Conservation (phyloP, 2,113 vertebrate species). For the Caloenas nicobarica region DNA sequence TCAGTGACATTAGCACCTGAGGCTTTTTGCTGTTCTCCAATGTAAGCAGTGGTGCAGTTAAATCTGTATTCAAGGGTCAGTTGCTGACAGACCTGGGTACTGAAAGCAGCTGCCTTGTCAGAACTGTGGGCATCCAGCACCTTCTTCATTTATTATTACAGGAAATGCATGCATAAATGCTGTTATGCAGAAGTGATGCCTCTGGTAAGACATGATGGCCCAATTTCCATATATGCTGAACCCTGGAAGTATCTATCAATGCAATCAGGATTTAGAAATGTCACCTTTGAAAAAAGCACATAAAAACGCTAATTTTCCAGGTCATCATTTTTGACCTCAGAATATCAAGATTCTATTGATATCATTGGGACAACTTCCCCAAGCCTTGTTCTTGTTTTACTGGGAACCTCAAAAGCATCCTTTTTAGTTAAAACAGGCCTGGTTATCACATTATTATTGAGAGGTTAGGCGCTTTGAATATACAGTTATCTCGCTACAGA, state of each 20-base stretch:
- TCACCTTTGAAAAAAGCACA: not conserved
- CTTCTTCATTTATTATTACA: not conserved
- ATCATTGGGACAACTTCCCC: not conserved
- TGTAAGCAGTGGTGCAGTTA: not conserved
- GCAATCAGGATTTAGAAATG: not conserved
- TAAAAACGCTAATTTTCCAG: not conserved
- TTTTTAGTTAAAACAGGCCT: not conserved
- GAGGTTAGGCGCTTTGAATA: not conserved
- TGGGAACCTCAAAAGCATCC: not conserved
- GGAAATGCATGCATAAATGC: accelerated
- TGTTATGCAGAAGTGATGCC: not conserved
- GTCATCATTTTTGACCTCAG: not conserved
- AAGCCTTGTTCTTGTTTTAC: not conserved
- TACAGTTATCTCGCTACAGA: not conserved
- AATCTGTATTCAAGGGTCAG: not conserved
- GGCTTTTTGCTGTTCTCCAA: not conserved
- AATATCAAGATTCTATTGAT: not conserved
- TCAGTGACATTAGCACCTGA: not conserved
- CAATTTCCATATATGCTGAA: not conserved
- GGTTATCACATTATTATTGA: not conserved
- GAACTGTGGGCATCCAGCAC: not conserved
- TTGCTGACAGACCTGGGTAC: not conserved
- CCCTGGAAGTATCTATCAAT: not conserved
- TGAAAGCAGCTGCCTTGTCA: not conserved
- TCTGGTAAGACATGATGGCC: not conserved